These are phyloP conservation scores for Parnassius smintheus DNA, from an alignment of 2,888 invertebrate species.

Conservation along the genomic window DNA sequence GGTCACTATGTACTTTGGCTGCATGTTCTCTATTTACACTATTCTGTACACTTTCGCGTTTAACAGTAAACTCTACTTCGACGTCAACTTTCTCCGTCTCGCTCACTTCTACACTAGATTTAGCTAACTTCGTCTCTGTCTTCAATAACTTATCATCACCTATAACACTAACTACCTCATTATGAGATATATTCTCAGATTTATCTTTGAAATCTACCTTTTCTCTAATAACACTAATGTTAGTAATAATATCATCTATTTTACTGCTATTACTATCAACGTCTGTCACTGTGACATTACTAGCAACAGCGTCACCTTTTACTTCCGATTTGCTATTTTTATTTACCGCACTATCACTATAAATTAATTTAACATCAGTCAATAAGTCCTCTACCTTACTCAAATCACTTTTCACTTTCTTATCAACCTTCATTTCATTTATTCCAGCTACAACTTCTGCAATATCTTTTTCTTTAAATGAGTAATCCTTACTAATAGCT, in stretches of 20 bases:
- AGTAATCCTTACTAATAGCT: neutral
- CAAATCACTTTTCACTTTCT: conserved; percentile 16
- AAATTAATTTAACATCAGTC: conserved; percentile 15
- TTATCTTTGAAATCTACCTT: conserved; percentile 43
- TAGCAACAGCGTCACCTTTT: conserved; percentile 12
- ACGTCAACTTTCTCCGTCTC: conserved; percentile 48
- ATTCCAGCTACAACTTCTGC: conserved; percentile 6
- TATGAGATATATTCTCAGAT: conserved; percentile 49
- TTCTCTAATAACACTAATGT: conserved; percentile 42
- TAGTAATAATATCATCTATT: conserved; percentile 30
- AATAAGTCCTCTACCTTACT: conserved; percentile 1
- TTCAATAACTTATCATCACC: conserved; percentile 42
- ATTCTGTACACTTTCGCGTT: conserved; percentile 44
- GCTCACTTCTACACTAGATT: conserved; percentile 46
- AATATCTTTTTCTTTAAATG: conserved; percentile 2
- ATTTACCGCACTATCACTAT: conserved; percentile 2
- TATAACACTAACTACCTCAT: conserved; percentile 42
- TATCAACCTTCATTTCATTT: conserved; percentile 7
- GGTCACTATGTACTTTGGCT: conserved; percentile 49
- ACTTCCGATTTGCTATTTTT: conserved; percentile 6
- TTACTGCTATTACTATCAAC: conserved; percentile 38
- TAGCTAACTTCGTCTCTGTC: conserved; percentile 54
- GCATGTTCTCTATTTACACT: conserved; percentile 34
- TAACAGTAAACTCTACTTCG: conserved; percentile 48
- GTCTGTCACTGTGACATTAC: conserved; percentile 26